phyloP scores from a whole-genome alignment of 2,888 invertebrate species.

The Stenoptilia bipunctidactyla region DNA sequence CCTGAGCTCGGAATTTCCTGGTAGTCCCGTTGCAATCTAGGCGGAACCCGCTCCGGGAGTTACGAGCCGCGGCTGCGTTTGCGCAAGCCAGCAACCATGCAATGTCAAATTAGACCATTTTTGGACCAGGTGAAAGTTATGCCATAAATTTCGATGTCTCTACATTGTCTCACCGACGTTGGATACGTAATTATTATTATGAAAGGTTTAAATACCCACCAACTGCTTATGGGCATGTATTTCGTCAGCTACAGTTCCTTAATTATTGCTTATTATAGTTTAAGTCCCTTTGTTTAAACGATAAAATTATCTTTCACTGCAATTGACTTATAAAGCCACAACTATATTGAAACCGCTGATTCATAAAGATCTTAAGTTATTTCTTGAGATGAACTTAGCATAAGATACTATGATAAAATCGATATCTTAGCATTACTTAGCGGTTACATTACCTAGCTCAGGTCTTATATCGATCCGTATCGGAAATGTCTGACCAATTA shows the following conservation, averaged over 20 bases:
- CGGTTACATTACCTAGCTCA: neutral
- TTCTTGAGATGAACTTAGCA: no score
- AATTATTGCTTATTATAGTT: no score
- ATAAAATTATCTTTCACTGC: no score
- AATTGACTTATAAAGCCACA: no score
- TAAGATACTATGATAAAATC: no score
- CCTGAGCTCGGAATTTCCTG: conserved; percentile 31
- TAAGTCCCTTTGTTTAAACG: no score
- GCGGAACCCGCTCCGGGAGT: conserved; percentile 9
- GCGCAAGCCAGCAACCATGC: conserved; percentile 25
- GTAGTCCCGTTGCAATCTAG: conserved; percentile 24
- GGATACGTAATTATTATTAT: conserved; percentile 2
- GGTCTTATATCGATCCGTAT: neutral
- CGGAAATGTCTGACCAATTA: no score
- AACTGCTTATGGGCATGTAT: neutral
- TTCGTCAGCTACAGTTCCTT: no score
- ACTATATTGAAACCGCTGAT: no score
- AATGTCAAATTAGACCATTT: conserved; percentile 48
- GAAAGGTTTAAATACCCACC: neutral
- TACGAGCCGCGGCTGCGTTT: conserved; percentile 3
- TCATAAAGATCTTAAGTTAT: no score
- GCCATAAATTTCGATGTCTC: conserved; percentile 34
- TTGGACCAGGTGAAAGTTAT: conserved; percentile 48
- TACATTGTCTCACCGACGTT: conserved; percentile 9
- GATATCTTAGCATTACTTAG: neutral